Conservation (phyloP, 2,888 invertebrate species). For the Isoperla grammatica region DNA sequence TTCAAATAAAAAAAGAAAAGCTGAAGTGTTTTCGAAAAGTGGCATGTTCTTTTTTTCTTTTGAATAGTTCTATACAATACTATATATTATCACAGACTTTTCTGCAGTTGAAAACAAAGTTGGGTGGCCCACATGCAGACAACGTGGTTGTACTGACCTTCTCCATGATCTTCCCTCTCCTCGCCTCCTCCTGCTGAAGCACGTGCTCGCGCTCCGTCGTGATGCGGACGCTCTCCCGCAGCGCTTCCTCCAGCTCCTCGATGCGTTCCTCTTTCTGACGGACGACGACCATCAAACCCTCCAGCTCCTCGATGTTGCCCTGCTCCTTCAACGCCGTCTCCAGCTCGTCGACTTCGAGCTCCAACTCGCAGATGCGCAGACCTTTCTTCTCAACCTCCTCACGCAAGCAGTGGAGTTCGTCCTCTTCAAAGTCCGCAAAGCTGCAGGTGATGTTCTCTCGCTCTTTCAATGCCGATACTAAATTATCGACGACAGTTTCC, state of each 20-base stretch:
- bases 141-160: too few species aligned
- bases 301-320: conserved; percentile 53
- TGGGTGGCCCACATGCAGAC: too few species aligned
- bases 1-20: too few species aligned
- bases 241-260: conserved; percentile 74
- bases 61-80: too few species aligned
- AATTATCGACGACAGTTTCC: conserved; percentile 24
- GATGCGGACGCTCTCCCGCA: conserved; percentile 71
- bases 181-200: conserved; percentile 58
- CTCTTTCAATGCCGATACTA: conserved; percentile 13
- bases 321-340: conserved; percentile 52
- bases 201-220: conserved; percentile 63
- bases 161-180: conserved; percentile 57
- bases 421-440: neutral
- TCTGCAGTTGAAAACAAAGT: too few species aligned
- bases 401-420: conserved; percentile 4
- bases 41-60: too few species aligned
- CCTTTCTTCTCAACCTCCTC: conserved; percentile 50
- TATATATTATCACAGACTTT: too few species aligned
- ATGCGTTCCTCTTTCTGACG: conserved; percentile 62
- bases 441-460: conserved; percentile 11
- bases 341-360: conserved; percentile 49
- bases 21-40: too few species aligned
- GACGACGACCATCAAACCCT: conserved; percentile 52
- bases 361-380: conserved; percentile 52